Conservation (phyloP, 2,888 invertebrate genomes). For the Thelaira solivaga region DNA sequence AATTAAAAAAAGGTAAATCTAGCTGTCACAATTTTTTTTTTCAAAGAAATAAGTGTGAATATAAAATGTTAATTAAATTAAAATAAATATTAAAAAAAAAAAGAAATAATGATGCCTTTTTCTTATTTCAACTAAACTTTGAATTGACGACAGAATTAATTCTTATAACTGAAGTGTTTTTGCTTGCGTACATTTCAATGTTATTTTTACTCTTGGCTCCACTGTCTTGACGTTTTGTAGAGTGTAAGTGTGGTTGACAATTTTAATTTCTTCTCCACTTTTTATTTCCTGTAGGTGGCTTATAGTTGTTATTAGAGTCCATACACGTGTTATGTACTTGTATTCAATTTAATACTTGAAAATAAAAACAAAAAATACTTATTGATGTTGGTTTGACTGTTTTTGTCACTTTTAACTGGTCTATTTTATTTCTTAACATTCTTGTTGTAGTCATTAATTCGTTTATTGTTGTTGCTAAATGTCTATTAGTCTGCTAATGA, state of each 20-base stretch:
- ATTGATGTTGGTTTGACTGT: slow-evolving; percentile 53
- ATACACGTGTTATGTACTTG: not conserved
- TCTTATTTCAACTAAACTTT: too few relatives aligned
- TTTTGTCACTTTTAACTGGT: slow-evolving; percentile 58
- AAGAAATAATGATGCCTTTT: too few relatives aligned
- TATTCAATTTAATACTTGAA: not conserved
- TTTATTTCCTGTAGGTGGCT: not conserved
- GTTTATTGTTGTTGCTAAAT: slow-evolving; percentile 33
- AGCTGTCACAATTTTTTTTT: too few relatives aligned
- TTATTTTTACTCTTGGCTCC: too few relatives aligned
- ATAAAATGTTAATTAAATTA: too few relatives aligned
- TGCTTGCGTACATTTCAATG: slow-evolving; percentile 14
- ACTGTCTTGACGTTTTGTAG: not conserved
- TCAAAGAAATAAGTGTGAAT: too few relatives aligned
- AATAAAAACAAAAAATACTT: not conserved
- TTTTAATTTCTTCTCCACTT: slow-evolving; percentile 16
- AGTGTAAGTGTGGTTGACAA: not conserved
- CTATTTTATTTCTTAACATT: slow-evolving; percentile 2
- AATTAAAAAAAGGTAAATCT: too few relatives aligned
- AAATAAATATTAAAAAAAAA: too few relatives aligned
- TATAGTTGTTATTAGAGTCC: slow-evolving; percentile 1
- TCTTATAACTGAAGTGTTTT: too few relatives aligned
- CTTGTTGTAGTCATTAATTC: not conserved
- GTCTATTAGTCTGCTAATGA: slow-evolving; percentile 46
- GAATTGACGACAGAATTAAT: too few relatives aligned